phyloP scores from a whole-genome alignment of 1,140 invertebrate genomes.

The Megalonaias nervosa region DNA sequence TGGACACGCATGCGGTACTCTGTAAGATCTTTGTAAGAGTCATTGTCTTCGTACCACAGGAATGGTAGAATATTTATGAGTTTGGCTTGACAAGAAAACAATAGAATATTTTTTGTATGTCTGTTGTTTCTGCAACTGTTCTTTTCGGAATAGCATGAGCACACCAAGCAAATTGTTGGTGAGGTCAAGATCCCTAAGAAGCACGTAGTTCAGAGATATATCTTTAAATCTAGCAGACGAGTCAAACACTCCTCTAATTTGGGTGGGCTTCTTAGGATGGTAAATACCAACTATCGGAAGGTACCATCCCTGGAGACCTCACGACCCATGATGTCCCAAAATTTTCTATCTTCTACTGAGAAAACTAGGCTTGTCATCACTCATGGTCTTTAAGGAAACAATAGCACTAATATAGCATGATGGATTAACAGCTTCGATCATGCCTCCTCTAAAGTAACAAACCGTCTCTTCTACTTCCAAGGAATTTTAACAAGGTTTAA shows the following conservation, averaged over 20 bases:
- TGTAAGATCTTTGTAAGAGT: too few relatives aligned
- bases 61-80: too few relatives aligned
- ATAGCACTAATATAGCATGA: not conserved
- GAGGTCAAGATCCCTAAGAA: conserved; percentile 61
- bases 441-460: too few relatives aligned
- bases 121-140: conserved; percentile 24
- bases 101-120: too few relatives aligned
- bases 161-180: conserved; percentile 52
- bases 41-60: too few relatives aligned
- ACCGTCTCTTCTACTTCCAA: too few relatives aligned
- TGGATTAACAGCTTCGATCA: too few relatives aligned
- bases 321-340: conserved; percentile 35
- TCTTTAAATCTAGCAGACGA: conserved; percentile 25
- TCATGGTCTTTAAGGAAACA: conserved; percentile 18
- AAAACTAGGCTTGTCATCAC: conserved; percentile 32
- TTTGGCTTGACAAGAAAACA: too few relatives aligned
- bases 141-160: conserved; percentile 40
- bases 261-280: conserved; percentile 29
- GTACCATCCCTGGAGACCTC: conserved; percentile 32
- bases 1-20: too few relatives aligned
- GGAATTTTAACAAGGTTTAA: too few relatives aligned
- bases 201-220: conserved; percentile 47
- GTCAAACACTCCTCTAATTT: conserved; percentile 38
- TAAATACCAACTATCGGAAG: conserved; percentile 39
- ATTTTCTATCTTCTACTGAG: conserved; percentile 35